Base-by-base conservation (phyloP, 2,113 vertebrate genomes). In the Gallinago paraguaiae region DNA sequence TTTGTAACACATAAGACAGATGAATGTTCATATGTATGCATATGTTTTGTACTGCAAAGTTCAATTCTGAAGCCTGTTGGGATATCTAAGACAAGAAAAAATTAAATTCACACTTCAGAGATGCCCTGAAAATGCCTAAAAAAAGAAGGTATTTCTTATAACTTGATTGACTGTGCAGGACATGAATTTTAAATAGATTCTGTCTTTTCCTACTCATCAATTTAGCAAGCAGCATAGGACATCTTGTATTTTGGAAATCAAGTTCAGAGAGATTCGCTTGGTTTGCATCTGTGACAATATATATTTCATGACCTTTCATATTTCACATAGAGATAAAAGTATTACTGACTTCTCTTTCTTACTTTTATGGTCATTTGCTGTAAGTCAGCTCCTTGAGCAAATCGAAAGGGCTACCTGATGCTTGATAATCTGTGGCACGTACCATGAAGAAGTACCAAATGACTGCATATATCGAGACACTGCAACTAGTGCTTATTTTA, bases 401-500 rank as follows among this genome's bases (percentile, higher is more conserved):
- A 84, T 86, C 1, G 3, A 59, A 86, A 84, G 10, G 17, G 51
- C 25, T 77, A 4, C 46, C 41, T 1, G 1, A n/a, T 82, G 46
- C 27, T 60, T 82, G 60, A 56, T 46, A 77, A 46, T 60, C 57
- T 87, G 59, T 78, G 72, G n/a, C 61, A 71, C 2, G 1, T 82
- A 57, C 33, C 13, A 39, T 54, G 37, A 69, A 69, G 31, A 94
- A 90, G 50, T 84, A 61, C 25, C 64, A 88, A 88, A 81, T 90
- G 53, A 75, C 43, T 92, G 43, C 20, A 64, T 92, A 37, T 88
- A 79, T 82, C 76, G 83, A 83, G 50, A 46, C 28, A 70, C 46
- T 86, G 43, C 23, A 86, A 56, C 54, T 71, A 64, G 46, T 84
- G 30, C 83, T 86, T 94, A 60, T 95, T 90, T 92, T 67, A 78